A percentile compares a stretch with the other conserved stretches of the same genome.
These are phyloP conservation scores for Hedychridium roseum DNA, from an alignment of 2,888 invertebrate genomes.

Conservation along the genomic window DNA sequence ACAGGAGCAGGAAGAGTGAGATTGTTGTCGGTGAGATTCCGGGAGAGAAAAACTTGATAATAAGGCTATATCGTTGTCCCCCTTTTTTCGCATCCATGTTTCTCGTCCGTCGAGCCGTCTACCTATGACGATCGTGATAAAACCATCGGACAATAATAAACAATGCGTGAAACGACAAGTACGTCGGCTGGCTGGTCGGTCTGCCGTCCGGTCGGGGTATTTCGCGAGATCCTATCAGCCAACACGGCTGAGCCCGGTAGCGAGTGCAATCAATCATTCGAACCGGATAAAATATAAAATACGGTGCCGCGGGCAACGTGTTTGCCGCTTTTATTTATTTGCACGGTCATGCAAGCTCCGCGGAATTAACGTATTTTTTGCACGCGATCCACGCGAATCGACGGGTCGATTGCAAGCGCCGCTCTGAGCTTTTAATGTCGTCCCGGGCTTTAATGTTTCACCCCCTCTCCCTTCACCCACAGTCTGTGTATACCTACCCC, in stretches of 20 bases:
- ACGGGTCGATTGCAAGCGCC: conserved; percentile 47
- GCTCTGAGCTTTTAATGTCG: neutral
- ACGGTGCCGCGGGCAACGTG: conserved; percentile 50
- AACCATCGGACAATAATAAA: conserved; percentile 60
- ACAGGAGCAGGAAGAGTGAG: no score
- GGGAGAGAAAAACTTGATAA: no score
- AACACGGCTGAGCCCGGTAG: conserved; percentile 26
- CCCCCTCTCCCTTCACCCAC: no score
- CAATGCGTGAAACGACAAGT: conserved; percentile 62
- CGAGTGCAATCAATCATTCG: conserved; percentile 59
- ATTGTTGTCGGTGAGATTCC: no score
- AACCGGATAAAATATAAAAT: conserved; percentile 61
- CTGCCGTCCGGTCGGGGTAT: conserved; percentile 44
- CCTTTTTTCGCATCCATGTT: no score
- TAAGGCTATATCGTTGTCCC: no score
- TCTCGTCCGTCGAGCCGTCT: no score
- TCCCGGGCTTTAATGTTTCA: neutral
- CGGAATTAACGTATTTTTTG: conserved; percentile 60
- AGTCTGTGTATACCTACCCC: no score
- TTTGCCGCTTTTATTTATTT: conserved; percentile 59
- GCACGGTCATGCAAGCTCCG: conserved; percentile 59
- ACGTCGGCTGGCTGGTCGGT: conserved; percentile 24
- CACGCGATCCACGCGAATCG: conserved; percentile 51
- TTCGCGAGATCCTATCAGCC: conserved; percentile 56
- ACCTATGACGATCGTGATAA: conserved; percentile 51